Percentiles rank a stretch among this genome's conserved stretches.
Conservation (phyloP, 1,140 invertebrate genomes). For the Drosophila nannoptera region DNA sequence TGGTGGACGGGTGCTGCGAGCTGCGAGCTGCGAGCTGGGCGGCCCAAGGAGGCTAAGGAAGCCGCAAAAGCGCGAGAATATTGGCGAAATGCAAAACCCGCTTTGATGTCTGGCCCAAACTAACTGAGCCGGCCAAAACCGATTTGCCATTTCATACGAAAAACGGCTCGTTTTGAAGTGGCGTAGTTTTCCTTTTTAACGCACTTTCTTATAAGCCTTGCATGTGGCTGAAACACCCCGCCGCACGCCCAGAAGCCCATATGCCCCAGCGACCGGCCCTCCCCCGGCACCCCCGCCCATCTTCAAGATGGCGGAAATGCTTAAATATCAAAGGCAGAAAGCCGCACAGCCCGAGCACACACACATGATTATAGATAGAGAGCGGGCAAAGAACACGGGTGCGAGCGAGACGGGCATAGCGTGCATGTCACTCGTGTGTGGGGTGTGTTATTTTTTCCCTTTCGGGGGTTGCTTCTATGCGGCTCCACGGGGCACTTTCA, state of each 20-base stretch:
- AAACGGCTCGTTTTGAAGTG: slow-evolving; percentile 66
- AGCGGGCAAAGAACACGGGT: slow-evolving; percentile 16
- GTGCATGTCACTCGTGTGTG: slow-evolving; percentile 16
- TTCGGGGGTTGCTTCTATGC: slow-evolving; percentile 54
- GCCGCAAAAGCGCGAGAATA: slow-evolving; percentile 76
- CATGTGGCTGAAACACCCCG: not conserved
- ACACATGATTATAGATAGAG: slow-evolving; percentile 31
- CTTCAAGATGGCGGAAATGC: slow-evolving; percentile 79
- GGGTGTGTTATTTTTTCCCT: slow-evolving; percentile 22
- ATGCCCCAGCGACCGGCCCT: too few species aligned
- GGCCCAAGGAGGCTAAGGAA: slow-evolving; percentile 24
- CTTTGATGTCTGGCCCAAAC: slow-evolving; percentile 68
- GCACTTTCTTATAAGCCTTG: slow-evolving; percentile 56
- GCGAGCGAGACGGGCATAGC: slow-evolving; percentile 3
- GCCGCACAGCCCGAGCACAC: slow-evolving; percentile 45
- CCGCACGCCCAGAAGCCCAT: not conserved
- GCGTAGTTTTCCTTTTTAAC: slow-evolving; percentile 71
- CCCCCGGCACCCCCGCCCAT: not conserved
- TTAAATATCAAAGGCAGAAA: slow-evolving; percentile 73
- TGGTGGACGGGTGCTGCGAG: too few species aligned
- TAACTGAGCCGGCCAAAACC: slow-evolving; percentile 44
- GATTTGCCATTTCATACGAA: slow-evolving; percentile 68
- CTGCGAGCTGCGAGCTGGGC: too few species aligned
- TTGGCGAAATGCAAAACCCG: slow-evolving; percentile 71
- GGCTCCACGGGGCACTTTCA: slow-evolving; percentile 56